A percentile compares a stretch with the other conserved stretches of the same genome.
These are phyloP conservation scores for Bergia puertoricense DNA, from an alignment of 92 coral and sea anemone species.

Conservation along the genomic window DNA sequence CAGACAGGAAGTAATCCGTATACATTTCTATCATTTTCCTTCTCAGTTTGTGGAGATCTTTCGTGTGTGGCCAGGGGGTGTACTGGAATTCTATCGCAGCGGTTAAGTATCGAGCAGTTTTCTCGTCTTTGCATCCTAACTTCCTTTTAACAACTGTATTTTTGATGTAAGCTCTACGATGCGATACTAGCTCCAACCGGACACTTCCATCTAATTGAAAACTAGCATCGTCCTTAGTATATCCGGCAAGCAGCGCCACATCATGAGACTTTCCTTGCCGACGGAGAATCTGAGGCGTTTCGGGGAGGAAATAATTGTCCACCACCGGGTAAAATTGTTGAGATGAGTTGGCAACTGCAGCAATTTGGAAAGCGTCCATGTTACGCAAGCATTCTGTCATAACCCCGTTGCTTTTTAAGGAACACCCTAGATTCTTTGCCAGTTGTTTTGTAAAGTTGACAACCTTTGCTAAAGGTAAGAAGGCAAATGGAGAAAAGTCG, in stretches of 20 bases:
- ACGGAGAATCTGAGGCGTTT: conserved; percentile 69
- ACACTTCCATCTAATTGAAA: conserved; percentile 14
- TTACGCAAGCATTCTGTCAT: conserved; percentile 41
- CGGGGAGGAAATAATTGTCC: conserved; percentile 62
- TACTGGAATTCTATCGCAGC: conserved; percentile 55
- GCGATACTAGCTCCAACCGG: not conserved
- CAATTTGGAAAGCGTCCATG: conserved; percentile 42
- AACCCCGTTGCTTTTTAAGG: conserved; percentile 10
- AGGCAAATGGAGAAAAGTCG: conserved; percentile 54
- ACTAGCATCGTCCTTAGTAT: conserved; percentile 79
- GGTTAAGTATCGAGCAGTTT: conserved; percentile 17
- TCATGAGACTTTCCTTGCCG: conserved; percentile 63
- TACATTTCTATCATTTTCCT: conserved; percentile 56
- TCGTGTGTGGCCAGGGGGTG: conserved; percentile 80
- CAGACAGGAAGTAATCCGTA: conserved; percentile 76
- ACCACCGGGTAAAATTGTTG: conserved; percentile 64
- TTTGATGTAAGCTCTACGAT: conserved; percentile 30
- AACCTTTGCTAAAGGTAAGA: conserved; percentile 37
- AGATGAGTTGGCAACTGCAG: not conserved
- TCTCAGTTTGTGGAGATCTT: conserved; percentile 41
- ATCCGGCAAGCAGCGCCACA: conserved; percentile 67
- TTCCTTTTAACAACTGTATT: not conserved
- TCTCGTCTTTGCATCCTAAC: not conserved
- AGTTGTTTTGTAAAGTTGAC: conserved; percentile 26
- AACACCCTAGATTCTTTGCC: conserved; percentile 41